Conservation (phyloP, 2,113 vertebrate species). For the Ageneiosus marmoratus region DNA sequence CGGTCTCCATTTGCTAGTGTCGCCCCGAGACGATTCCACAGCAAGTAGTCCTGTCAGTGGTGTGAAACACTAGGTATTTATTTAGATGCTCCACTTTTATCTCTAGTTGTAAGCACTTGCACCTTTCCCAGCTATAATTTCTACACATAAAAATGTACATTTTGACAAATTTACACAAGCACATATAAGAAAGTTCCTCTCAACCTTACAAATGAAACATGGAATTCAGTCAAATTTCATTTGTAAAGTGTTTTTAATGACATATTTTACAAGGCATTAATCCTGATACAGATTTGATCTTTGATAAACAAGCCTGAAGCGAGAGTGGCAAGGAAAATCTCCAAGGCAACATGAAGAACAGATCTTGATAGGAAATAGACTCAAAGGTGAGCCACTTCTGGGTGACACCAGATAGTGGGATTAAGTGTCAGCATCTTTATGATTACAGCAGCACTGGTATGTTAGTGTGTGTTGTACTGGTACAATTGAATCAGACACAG, state of each 20-base stretch:
- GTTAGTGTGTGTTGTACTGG: no score
- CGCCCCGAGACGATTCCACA: constrained; percentile 97
- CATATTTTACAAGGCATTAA: background rate
- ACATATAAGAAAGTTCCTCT: background rate
- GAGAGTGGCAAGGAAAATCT: background rate
- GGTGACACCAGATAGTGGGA: background rate
- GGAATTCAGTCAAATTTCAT: background rate
- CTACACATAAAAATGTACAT: background rate
- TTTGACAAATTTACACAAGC: background rate
- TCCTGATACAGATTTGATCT: background rate
- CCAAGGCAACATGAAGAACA: background rate
- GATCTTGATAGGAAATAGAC: background rate
- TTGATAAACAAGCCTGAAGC: background rate
- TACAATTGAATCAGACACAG: no score
- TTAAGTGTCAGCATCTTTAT: background rate
- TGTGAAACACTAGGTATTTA: background rate
- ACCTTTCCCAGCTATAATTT: background rate
- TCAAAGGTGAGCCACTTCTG: background rate
- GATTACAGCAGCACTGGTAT: background rate
- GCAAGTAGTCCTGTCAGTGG: constrained; percentile 84
- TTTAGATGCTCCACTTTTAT: background rate
- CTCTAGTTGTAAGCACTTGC: background rate
- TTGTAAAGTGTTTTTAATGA: background rate
- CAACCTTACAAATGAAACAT: background rate
- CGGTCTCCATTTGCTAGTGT: constrained; percentile 95